Evolutionary conservation across 2,888 invertebrate genomes (phyloP).

Genomic region (Caenorhabditis virilis): DNA sequence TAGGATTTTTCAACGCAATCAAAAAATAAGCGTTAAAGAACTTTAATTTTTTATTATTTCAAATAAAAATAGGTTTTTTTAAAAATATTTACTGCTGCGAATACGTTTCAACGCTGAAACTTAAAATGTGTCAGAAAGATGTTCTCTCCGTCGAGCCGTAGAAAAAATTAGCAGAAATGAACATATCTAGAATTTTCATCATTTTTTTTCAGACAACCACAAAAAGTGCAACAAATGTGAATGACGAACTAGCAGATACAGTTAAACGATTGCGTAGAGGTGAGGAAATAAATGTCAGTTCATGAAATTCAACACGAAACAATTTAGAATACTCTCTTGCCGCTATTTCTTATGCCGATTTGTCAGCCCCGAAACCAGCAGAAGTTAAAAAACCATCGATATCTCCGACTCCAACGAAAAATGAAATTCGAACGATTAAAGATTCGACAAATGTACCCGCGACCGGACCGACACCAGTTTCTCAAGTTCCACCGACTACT

Average conservation of each 20-base stretch:
- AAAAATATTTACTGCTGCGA: too few species aligned
- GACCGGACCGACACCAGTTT: not conserved
- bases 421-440: not conserved
- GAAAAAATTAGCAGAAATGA: too few species aligned
- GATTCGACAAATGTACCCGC: constrained; percentile 2
- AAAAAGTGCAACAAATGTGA: not conserved
- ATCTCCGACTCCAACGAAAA: not conserved
- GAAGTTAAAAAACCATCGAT: not conserved
- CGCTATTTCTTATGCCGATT: not conserved
- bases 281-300: constrained; percentile 1
- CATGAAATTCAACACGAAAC: constrained; percentile 7
- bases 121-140: too few species aligned
- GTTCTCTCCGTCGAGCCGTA: too few species aligned
- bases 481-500: not conserved
- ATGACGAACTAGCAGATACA: not conserved
- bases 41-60: too few species aligned
- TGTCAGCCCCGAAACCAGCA: not conserved
- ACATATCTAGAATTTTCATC: too few species aligned
- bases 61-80: too few species aligned
- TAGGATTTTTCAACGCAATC: too few species aligned
- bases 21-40: too few species aligned
- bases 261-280: not conserved
- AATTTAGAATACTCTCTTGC: not conserved
- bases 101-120: too few species aligned
- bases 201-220: not conserved